Evolutionary conservation across 2,888 invertebrate genomes (phyloP), one percentile per base, ranked within the genome.

Genomic region (Tachina lurida): DNA sequence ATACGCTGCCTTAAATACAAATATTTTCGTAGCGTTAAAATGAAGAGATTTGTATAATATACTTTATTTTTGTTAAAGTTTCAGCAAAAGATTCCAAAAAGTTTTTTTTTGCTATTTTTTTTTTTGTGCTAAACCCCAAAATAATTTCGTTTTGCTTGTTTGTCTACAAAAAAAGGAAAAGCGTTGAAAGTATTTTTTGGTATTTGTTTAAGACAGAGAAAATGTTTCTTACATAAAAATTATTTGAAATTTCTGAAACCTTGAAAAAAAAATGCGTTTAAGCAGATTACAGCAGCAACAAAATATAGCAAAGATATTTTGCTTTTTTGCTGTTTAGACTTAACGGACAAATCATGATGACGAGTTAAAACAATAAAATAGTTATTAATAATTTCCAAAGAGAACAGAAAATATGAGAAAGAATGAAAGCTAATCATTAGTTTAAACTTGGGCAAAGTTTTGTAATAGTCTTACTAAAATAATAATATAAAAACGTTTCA

Each of bases 361-460:
- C 54, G 54, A 71, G 70, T 43, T 70, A 56, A 70, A 71, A 79
- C n/a, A 63, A 63, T 71, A 63, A 79, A 79, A 71, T 52, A n/a
- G 2, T 22, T 52, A 4, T 54, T 62, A 70, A 54, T 78, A 54
- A 8, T 78, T 78, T 54, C 8, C 10, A 5, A 31, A 60, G 22
- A 17, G 43, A 45, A 10, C 8, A 10, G 8, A 10, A 19, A 22
- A 43, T n/a, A 73, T 10, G 10, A 52, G 49, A 49, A 60, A 10
- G 17, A 17, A 2, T 62, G 10, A 2, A 17, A 60, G 39, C 19
- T 45, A 13, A 60, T 31, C 39, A 73, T 60, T 19, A 31, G 39
- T 13, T 31, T 60, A 60, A 73, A 22, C 41, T 41, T 39, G 41
- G 15, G 3, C 10, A 70, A 70, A 39, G 31, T 60, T 41, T 41